Percentiles rank a stretch among this genome's conserved stretches.
phyloP scores from a whole-genome alignment of 2,113 vertebrate species.

The Xiphophorus couchianus region DNA sequence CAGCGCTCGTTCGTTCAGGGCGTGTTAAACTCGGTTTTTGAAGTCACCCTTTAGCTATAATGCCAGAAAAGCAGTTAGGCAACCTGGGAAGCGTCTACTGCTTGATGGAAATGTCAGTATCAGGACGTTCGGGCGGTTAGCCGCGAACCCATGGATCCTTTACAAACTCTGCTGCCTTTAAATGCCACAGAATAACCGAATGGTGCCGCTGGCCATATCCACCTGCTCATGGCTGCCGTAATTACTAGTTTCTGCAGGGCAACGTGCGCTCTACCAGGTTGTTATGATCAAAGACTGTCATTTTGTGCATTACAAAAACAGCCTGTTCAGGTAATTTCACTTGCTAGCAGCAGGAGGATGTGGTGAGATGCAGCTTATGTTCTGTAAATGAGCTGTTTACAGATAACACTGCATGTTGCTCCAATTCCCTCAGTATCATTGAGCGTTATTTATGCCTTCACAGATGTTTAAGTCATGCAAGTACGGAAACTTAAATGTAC shows the following conservation, averaged over 20 bases:
- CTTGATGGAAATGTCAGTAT: not conserved
- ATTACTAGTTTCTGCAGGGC: not conserved
- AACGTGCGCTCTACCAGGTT: not conserved
- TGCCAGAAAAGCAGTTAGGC: not conserved
- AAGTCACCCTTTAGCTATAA: conserved; percentile 21
- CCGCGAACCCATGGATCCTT: not conserved
- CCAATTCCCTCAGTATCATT: not conserved
- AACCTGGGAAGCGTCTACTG: not conserved
- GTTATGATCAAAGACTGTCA: not conserved
- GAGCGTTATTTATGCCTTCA: not conserved
- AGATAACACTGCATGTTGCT: not conserved
- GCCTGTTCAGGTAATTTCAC: not conserved
- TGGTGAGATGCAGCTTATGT: not conserved
- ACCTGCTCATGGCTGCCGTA: not conserved
- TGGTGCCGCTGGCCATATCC: not conserved
- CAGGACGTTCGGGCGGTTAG: not conserved
- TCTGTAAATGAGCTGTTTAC: not conserved
- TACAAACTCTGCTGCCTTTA: not conserved
- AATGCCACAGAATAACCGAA: not conserved
- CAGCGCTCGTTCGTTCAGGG: conserved; percentile 19
- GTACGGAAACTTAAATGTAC: no score
- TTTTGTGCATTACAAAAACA: not conserved
- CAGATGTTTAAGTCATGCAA: not conserved
- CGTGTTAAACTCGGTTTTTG: conserved; percentile 39
- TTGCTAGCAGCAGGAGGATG: not conserved